phyloP scores from a whole-genome alignment of 2,888 invertebrate genomes.

The Cenopis cana region DNA sequence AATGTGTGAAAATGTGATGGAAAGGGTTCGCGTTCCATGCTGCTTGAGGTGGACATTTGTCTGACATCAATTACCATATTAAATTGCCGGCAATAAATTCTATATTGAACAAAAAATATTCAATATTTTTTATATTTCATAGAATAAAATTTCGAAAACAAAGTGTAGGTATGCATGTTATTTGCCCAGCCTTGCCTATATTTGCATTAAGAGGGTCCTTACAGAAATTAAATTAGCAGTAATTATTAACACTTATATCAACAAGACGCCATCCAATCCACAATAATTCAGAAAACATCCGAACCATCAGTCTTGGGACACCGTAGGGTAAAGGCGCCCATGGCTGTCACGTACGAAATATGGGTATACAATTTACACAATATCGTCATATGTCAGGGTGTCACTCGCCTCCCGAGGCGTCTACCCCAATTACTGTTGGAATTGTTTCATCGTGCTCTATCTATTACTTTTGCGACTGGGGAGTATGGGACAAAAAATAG shows the following conservation, averaged over 20 bases:
- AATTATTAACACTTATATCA: background rate
- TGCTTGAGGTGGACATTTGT: no score
- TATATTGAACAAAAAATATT: no score
- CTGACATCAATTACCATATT: no score
- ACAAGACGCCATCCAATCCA: constrained; percentile 1
- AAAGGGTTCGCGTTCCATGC: no score
- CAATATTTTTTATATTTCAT: no score
- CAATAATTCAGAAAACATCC: constrained; percentile 26
- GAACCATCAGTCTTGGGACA: constrained; percentile 29
- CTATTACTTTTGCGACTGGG: constrained; percentile 74
- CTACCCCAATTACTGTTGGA: constrained; percentile 77
- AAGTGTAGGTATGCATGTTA: no score
- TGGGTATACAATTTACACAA: constrained; percentile 76
- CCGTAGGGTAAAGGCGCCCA: constrained; percentile 52
- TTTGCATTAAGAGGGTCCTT: no score
- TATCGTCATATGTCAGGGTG: constrained; percentile 78
- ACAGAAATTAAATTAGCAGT: no score
- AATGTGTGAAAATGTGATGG: no score
- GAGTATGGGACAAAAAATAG: constrained; percentile 74
- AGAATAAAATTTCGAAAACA: no score
- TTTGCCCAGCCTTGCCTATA: no score
- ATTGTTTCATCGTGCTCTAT: constrained; percentile 75
- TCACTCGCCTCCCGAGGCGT: constrained; percentile 69
- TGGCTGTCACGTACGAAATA: constrained; percentile 65
- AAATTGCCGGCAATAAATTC: no score